Conservation (phyloP, 2,888 invertebrate species). For the Epistrophe eligans region DNA sequence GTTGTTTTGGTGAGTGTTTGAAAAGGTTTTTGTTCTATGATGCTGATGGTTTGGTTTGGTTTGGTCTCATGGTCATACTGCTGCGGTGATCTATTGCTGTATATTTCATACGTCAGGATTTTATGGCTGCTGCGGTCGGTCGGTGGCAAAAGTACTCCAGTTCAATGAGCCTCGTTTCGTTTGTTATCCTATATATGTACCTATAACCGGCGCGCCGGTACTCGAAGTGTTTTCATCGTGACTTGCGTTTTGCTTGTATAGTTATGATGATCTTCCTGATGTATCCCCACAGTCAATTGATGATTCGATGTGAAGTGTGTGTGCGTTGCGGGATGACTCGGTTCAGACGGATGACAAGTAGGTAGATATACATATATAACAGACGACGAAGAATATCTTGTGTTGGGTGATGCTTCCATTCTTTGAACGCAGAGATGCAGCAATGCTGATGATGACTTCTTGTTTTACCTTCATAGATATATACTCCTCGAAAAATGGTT, state of each 20-base stretch:
- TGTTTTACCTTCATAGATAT: slow-evolving; percentile 47
- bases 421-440: slow-evolving; percentile 18
- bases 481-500: slow-evolving; percentile 52
- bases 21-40: slow-evolving; percentile 44
- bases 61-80: slow-evolving; percentile 45
- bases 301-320: slow-evolving; percentile 68
- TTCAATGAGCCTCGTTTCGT: slow-evolving; percentile 76
- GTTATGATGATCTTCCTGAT: background rate
- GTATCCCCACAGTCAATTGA: slow-evolving; percentile 66
- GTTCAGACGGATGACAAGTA: slow-evolving; percentile 35
- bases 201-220: slow-evolving; percentile 49
- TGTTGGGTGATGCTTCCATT: slow-evolving; percentile 12
- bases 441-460: slow-evolving; percentile 67
- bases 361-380: background rate
- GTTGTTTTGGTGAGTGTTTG: slow-evolving; percentile 65
- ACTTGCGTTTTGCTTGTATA: slow-evolving; percentile 62
- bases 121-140: slow-evolving; percentile 2
- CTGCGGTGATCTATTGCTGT: slow-evolving; percentile 66
- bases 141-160: slow-evolving; percentile 55
- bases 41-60: slow-evolving; percentile 14
- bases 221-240: slow-evolving; percentile 74
- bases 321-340: slow-evolving; percentile 41
- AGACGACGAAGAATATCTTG: background rate
- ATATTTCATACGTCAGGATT: slow-evolving; percentile 15
- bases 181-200: slow-evolving; percentile 71